These are phyloP conservation scores for Erynnis tages DNA, from an alignment of 2,888 invertebrate genomes.

Conservation along the genomic window DNA sequence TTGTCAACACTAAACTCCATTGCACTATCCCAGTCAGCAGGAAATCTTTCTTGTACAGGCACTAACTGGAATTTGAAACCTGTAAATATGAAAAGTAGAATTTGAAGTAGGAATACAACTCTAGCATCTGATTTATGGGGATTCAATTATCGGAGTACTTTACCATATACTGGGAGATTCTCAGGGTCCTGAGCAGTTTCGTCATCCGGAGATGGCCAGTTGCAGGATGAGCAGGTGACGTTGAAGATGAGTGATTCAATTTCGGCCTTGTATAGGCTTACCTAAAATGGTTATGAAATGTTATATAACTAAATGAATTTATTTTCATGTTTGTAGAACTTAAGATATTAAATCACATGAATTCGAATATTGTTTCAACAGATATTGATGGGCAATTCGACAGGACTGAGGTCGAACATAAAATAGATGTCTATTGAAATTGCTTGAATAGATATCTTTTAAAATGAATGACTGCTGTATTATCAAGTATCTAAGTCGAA, in stretches of 20 bases:
- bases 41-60: conserved; percentile 45
- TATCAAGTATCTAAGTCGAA: too few relatives aligned
- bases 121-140: too few relatives aligned
- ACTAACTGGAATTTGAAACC: conserved; percentile 61
- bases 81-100: conserved; percentile 44
- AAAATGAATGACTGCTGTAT: too few relatives aligned
- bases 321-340: too few relatives aligned
- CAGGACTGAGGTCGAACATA: too few relatives aligned
- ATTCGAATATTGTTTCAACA: too few relatives aligned
- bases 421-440: too few relatives aligned
- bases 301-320: too few relatives aligned
- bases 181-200: conserved; percentile 52
- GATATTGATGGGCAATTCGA: too few relatives aligned
- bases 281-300: conserved; percentile 44
- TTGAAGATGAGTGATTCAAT: conserved; percentile 55
- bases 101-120: too few relatives aligned
- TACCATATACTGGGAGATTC: conserved; percentile 60
- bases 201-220: conserved; percentile 40
- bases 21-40: conserved; percentile 57
- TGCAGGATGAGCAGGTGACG: conserved; percentile 59
- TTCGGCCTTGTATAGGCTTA: conserved; percentile 41
- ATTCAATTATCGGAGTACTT: conserved; percentile 13
- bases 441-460: too few relatives aligned
- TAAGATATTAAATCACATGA: too few relatives aligned
- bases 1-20: conserved; percentile 42